These are phyloP conservation scores for Emys orbicularis DNA, from an alignment of 2,797 vertebrate genomes.

Conservation along the genomic window DNA sequence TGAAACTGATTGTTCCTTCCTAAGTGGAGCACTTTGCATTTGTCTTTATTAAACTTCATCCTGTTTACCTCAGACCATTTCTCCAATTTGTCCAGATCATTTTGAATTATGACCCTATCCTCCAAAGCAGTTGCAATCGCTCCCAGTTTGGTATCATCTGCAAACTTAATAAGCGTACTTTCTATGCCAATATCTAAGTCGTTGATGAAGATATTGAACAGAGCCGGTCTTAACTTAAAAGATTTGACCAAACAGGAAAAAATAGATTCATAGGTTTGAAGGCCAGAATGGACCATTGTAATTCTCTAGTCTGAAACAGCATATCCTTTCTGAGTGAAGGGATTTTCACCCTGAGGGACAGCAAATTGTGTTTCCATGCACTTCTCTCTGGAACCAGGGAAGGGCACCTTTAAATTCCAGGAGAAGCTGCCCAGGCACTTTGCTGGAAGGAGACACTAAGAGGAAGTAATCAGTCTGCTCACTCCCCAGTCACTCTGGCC, in stretches of 20 bases:
- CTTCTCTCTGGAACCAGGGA: neutral
- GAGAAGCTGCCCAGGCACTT: neutral
- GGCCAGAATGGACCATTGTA: neutral
- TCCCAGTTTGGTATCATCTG: no score
- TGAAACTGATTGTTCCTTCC: no score
- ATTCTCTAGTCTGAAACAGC: neutral
- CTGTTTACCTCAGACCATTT: no score
- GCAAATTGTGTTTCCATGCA: neutral
- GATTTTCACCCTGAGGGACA: neutral
- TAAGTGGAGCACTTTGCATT: no score
- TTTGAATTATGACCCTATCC: no score
- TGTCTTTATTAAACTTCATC: no score
- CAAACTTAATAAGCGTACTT: no score
- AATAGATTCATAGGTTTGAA: neutral
- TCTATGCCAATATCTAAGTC: no score
- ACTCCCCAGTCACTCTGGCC: neutral
- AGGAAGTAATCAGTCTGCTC: neutral
- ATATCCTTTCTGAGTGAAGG: neutral
- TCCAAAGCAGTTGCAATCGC: no score
- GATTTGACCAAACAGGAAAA: neutral
- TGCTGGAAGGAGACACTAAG: neutral
- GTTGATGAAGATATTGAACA: no score
- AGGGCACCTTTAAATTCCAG: neutral
- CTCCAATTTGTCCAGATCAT: no score
- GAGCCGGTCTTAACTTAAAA: neutral